A percentile compares a stretch with the other conserved stretches of the same genome.
Evolutionary conservation across 2,113 vertebrate species (phyloP).

Genomic region (Apistogramma diplotaenia): DNA sequence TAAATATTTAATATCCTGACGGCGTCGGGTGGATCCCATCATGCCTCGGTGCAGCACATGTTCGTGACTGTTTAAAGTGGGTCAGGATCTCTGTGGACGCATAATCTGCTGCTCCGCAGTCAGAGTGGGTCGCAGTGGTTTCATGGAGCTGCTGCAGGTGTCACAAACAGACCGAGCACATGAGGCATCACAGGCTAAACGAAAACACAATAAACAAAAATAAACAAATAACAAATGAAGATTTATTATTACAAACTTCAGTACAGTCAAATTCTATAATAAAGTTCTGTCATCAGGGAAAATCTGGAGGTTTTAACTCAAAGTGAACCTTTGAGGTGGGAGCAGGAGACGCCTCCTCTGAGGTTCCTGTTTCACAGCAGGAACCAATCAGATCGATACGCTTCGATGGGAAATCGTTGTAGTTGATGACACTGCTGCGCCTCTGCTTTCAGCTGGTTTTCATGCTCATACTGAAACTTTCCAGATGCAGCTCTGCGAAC

Average conservation of each 20-base stretch:
- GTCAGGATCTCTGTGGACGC: not conserved
- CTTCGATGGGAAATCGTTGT: not conserved
- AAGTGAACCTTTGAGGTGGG: not conserved
- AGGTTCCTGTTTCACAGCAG: not conserved
- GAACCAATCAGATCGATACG: not conserved
- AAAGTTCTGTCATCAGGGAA: not conserved
- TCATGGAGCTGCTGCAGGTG: not conserved
- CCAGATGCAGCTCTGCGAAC: too few relatives aligned
- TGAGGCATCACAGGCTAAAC: too few relatives aligned
- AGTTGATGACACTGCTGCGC: too few relatives aligned
- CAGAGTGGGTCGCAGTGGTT: not conserved
- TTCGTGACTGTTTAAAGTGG: conserved; percentile 4
- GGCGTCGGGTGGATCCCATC: not conserved
- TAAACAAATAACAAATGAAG: not conserved
- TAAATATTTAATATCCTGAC: not conserved
- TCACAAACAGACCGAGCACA: not conserved
- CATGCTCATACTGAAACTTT: too few relatives aligned
- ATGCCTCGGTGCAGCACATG: not conserved
- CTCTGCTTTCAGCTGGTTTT: too few relatives aligned
- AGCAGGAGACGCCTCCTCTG: not conserved
- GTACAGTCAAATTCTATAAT: not conserved
- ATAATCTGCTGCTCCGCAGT: not conserved
- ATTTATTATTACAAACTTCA: not conserved
- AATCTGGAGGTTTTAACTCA: not conserved
- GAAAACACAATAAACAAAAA: too few relatives aligned